Conservation (phyloP, 1,140 invertebrate species). For the Drosophila virilis region DNA sequence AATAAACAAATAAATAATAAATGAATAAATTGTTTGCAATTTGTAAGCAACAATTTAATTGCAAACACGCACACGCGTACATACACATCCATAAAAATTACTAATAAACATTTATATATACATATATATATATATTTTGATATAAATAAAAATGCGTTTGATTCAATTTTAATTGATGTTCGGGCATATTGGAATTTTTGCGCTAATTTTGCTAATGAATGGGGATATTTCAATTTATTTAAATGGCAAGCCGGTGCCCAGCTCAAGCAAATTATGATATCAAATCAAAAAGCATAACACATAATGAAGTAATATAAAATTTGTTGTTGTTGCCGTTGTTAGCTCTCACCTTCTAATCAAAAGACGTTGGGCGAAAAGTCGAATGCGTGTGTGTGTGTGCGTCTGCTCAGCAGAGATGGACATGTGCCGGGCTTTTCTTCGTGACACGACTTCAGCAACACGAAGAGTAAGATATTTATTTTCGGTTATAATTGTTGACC, state of each 20-base stretch:
- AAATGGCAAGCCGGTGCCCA: conserved; percentile 16
- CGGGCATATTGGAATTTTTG: conserved; percentile 3
- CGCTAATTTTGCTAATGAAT: conserved; percentile 46
- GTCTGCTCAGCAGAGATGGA: no score
- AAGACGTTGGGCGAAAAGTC: conserved; percentile 43
- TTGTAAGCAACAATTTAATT: conserved; percentile 35
- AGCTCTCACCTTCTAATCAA: conserved; percentile 61
- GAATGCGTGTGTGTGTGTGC: no score
- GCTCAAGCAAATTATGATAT: conserved; percentile 59
- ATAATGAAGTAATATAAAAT: conserved; percentile 76
- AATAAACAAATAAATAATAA: conserved; percentile 20
- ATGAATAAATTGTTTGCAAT: conserved; percentile 44
- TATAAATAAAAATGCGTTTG: conserved; percentile 46
- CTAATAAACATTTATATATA: conserved; percentile 67
- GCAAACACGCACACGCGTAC: conserved; percentile 12
- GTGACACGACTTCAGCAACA: no score
- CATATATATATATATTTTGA: conserved; percentile 56
- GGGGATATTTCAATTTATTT: conserved; percentile 46
- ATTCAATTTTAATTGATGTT: conserved; percentile 41
- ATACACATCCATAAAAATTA: conserved; percentile 49
- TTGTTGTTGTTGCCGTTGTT: conserved; percentile 40
- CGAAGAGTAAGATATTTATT: no score
- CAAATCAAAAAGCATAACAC: conserved; percentile 66
- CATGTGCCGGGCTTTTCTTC: no score
- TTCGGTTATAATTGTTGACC: no score